A percentile compares a stretch with the other conserved stretches of the same genome.
These are phyloP conservation scores for Drosophila suboccidentalis DNA, from an alignment of 2,888 invertebrate species.

Conservation along the genomic window DNA sequence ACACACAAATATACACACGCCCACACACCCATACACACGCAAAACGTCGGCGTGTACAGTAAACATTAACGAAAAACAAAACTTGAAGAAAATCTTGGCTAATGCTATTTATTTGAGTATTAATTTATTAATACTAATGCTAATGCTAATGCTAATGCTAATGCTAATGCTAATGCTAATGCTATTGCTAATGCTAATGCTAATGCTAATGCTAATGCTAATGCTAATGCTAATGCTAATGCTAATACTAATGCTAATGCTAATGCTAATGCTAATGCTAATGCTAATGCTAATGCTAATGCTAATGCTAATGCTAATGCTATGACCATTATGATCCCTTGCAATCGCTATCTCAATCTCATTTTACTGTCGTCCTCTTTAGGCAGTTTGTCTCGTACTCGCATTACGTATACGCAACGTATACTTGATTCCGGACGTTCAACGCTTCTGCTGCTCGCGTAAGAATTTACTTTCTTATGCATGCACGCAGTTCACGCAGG, in stretches of 20 bases:
- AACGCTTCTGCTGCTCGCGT: slow-evolving; percentile 21
- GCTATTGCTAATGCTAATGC: slow-evolving; percentile 3
- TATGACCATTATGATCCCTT: neutral
- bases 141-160: slow-evolving; percentile 1
- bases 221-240: slow-evolving; percentile 1
- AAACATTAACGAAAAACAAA: slow-evolving; percentile 23
- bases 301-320: neutral
- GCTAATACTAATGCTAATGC: neutral
- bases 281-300: neutral
- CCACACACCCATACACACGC: slow-evolving; percentile 6
- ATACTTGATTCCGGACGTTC: slow-evolving; percentile 3
- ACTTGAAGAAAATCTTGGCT: neutral
- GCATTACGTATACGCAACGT: slow-evolving; percentile 53
- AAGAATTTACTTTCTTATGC: slow-evolving; percentile 64
- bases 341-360: no score
- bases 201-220: slow-evolving; percentile 1
- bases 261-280: neutral
- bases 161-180: slow-evolving; percentile 4
- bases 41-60: slow-evolving; percentile 42
- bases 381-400: slow-evolving; percentile 9
- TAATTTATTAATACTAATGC: neutral
- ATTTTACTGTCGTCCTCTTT: neutral
- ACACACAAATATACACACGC: slow-evolving; percentile 29
- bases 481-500: slow-evolving; percentile 43
- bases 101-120: neutral